These are phyloP conservation scores for Iguana delicatissima DNA, from an alignment of 2,797 vertebrate genomes.

Conservation along the genomic window DNA sequence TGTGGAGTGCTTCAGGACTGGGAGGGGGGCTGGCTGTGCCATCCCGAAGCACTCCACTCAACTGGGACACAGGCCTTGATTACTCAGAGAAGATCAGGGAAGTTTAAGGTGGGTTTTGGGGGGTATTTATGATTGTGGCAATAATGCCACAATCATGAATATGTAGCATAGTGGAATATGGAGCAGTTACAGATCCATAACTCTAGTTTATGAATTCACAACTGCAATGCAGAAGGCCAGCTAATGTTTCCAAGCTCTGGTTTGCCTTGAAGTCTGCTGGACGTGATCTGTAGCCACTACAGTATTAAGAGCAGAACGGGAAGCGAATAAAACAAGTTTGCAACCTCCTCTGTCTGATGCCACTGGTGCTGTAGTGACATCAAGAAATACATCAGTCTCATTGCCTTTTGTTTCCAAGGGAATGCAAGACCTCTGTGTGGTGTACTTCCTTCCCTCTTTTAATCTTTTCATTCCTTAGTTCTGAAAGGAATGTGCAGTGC, in stretches of 20 bases:
- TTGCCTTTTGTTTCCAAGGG: conserved; percentile 50
- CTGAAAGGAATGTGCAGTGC: conserved; percentile 60
- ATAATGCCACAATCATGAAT: too few relatives aligned
- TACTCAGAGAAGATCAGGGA: too few relatives aligned
- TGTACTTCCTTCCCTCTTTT: conserved; percentile 50
- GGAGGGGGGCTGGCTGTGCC: too few relatives aligned
- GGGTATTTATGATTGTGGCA: too few relatives aligned
- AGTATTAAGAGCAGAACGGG: conserved; percentile 60
- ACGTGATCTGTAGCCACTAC: conserved; percentile 62
- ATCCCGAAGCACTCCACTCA: too few relatives aligned
- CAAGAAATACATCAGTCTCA: conserved; percentile 56
- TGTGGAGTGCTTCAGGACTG: too few relatives aligned
- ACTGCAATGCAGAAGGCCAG: too few relatives aligned
- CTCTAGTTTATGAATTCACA: too few relatives aligned
- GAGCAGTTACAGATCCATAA: too few relatives aligned
- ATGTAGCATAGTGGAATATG: too few relatives aligned
- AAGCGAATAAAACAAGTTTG: conserved; percentile 41
- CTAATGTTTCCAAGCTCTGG: conserved; percentile 41
- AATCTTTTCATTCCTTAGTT: conserved; percentile 66
- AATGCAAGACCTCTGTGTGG: conserved; percentile 48
- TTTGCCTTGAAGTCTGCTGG: conserved; percentile 63
- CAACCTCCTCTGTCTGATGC: conserved; percentile 26
- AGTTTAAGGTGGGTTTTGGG: too few relatives aligned
- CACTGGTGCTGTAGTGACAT: conserved; percentile 53
- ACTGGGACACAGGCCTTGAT: too few relatives aligned